These are phyloP conservation scores for Pantherophis guttatus DNA, from an alignment of 2,113 vertebrate species.

Conservation along the genomic window DNA sequence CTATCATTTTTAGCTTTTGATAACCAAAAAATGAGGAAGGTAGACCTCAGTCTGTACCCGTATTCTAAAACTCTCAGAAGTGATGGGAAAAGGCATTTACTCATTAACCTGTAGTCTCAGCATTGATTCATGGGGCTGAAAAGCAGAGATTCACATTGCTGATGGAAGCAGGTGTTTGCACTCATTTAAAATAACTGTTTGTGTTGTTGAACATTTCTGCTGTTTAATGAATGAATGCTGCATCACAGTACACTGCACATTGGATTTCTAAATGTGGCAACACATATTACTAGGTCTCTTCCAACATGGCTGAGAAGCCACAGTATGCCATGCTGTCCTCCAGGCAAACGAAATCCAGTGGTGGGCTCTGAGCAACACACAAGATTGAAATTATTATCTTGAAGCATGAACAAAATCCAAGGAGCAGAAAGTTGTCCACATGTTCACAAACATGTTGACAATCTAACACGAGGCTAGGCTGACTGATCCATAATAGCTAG, in stretches of 20 bases:
- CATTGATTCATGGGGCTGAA: neutral
- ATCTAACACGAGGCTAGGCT: neutral
- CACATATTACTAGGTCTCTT: neutral
- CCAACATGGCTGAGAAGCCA: neutral
- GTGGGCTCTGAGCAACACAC: neutral
- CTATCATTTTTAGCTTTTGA: neutral
- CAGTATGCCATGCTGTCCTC: neutral
- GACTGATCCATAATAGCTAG: neutral
- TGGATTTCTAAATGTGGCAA: neutral
- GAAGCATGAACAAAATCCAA: constrained; percentile 31
- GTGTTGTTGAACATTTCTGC: neutral
- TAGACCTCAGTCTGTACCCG: neutral
- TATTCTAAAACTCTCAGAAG: neutral
- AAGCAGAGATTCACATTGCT: neutral
- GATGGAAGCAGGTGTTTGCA: neutral
- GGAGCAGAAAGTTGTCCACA: constrained; percentile 36
- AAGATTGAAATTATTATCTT: neutral
- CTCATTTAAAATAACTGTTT: neutral
- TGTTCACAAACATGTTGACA: constrained; percentile 14
- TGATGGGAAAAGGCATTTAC: neutral
- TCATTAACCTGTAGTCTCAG: neutral
- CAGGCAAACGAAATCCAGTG: neutral
- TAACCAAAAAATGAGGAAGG: neutral
- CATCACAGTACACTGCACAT: neutral
- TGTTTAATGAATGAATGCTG: neutral